phyloP scores from a whole-genome alignment of 2,888 invertebrate genomes.

The Tinea semifulvella region DNA sequence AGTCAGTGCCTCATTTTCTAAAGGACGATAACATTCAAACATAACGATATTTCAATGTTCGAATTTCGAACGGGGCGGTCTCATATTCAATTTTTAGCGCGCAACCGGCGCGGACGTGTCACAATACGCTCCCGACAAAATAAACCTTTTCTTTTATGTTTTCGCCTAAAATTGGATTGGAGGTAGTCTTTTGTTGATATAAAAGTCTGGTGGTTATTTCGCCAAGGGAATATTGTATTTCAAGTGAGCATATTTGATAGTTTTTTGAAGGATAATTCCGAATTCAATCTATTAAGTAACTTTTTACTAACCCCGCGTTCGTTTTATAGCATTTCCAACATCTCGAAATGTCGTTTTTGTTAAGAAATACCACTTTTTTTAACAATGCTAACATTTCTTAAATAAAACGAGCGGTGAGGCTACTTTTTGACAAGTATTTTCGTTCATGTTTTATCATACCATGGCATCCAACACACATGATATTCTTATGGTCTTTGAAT shows the following conservation, averaged over 20 bases:
- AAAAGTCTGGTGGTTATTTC: slow-evolving; percentile 3
- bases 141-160: slow-evolving; percentile 14
- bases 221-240: slow-evolving; percentile 7
- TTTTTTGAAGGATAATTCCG: slow-evolving; percentile 2
- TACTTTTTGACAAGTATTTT: too few species aligned
- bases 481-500: too few species aligned
- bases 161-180: slow-evolving; percentile 14
- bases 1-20: slow-evolving; percentile 4
- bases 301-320: slow-evolving; percentile 11
- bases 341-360: too few species aligned
- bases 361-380: too few species aligned
- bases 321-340: too few species aligned
- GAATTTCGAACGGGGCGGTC: slow-evolving; percentile 10
- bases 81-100: slow-evolving; percentile 14
- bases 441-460: too few species aligned
- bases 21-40: slow-evolving; percentile 7
- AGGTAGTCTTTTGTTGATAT: slow-evolving; percentile 13
- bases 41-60: slow-evolving; percentile 6
- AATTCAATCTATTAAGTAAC: slow-evolving; percentile 4
- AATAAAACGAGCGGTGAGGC: too few species aligned
- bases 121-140: slow-evolving; percentile 12
- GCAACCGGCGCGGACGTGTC: slow-evolving; percentile 7
- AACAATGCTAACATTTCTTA: too few species aligned
- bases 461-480: too few species aligned
- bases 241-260: slow-evolving; percentile 1